Base-by-base conservation (phyloP, 2,797 vertebrate genomes). In the Pangasius sanitwongsei region DNA sequence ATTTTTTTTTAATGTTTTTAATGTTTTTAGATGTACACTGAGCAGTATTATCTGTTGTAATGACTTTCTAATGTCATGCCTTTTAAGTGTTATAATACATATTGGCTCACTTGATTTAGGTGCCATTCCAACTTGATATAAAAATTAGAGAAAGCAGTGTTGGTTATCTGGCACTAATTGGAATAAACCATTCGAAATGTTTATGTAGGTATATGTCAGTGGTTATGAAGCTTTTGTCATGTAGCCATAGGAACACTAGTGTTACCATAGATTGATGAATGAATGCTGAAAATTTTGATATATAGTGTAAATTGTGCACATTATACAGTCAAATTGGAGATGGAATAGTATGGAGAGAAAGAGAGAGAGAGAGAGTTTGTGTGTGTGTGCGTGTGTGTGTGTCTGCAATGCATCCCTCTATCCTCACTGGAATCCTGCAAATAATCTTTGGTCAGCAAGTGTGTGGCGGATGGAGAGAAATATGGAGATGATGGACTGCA, bases 401-500 rank as follows among this genome's bases (percentile, higher is more conserved):
- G n/a, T 83, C 41, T 48, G 82, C 23, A n/a, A 2, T n/a, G 25
- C 25, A 48, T 65, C 59, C 28, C 41, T 20, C 25, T 72, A 13
- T 85, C 48, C 23, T 86, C 31, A 74, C 13, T 57, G 69, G 50
- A 57, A 86, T 57, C 31, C 20, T 57, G 50, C 23, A 72, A 86
- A 6, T 74, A 74, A 74, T 57, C 84, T 86, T 72, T 74, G 84
- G 84, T 86, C 84, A 86, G 84, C 69, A 59, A 57, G 23, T 59
- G 34, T 53, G 53, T 6, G 11, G 20, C 8, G n/a, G 69, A 57
- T 16, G 31, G 50, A 74, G 67, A 74, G 84, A 86, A 86, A 86
- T 86, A 74, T 57, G 67, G 20, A 74, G 84, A 86, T 86, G 84
- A 86, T 86, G 69, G 84, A 74, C 84, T 74, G 84, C 69, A 74